phyloP scores from a whole-genome alignment of 2,113 vertebrate genomes.

The Gallinago undulata region DNA sequence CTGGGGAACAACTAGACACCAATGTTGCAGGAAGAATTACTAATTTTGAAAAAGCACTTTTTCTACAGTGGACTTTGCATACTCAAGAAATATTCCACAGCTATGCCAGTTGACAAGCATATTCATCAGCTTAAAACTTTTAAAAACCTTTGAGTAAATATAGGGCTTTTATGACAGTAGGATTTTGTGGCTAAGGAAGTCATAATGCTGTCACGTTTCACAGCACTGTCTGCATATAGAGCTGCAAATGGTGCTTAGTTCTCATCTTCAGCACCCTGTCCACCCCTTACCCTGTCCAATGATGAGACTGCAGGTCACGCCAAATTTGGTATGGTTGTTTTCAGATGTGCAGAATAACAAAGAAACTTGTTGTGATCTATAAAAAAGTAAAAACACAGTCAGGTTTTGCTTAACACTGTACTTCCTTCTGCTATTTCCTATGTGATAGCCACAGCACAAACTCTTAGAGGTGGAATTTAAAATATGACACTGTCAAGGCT shows the following conservation, averaged over 20 bases:
- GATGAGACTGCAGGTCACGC: neutral
- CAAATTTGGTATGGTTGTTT: neutral
- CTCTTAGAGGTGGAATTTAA: constrained; percentile 41
- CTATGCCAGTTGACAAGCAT: neutral
- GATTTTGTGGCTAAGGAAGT: neutral
- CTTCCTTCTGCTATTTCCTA: neutral
- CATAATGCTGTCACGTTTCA: neutral
- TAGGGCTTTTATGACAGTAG: neutral
- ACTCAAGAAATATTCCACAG: neutral
- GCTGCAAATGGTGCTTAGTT: neutral
- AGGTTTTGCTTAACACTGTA: neutral
- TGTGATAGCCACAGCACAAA: neutral
- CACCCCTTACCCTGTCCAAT: neutral
- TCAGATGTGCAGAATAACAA: neutral
- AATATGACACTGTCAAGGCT: constrained; percentile 38
- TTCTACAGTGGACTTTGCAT: neutral
- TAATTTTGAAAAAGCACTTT: neutral
- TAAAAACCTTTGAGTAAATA: neutral
- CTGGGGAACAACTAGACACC: neutral
- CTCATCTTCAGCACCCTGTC: neutral
- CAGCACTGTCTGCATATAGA: neutral
- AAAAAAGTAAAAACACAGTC: neutral
- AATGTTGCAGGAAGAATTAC: neutral
- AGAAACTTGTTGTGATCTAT: neutral
- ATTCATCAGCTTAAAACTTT: neutral